phyloP scores from a whole-genome alignment of 2,888 invertebrate genomes.

The Troides helena region DNA sequence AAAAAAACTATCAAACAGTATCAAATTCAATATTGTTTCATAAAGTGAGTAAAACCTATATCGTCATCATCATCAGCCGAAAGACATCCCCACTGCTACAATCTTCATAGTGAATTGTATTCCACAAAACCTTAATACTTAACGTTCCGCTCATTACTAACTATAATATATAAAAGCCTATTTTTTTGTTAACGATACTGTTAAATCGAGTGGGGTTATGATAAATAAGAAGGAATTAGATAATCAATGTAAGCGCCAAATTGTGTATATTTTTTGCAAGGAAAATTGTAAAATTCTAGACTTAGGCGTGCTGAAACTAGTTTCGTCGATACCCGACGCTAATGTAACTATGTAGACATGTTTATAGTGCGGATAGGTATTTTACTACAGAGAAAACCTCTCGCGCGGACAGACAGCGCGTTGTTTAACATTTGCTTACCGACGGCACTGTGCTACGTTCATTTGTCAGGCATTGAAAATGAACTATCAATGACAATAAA shows the following conservation, averaged over 20 bases:
- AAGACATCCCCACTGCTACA: too few relatives aligned
- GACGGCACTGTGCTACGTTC: neutral
- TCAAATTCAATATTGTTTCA: too few relatives aligned
- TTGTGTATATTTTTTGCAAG: neutral
- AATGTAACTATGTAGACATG: slow-evolving; percentile 37
- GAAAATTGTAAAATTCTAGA: slow-evolving; percentile 35
- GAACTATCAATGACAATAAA: neutral
- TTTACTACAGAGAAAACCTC: slow-evolving; percentile 56
- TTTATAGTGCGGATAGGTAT: slow-evolving; percentile 38
- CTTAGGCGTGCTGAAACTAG: slow-evolving; percentile 40
- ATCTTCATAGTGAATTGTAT: too few relatives aligned
- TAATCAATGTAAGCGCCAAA: neutral
- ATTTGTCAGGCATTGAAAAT: slow-evolving; percentile 3
- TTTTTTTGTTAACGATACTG: neutral
- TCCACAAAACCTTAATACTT: too few relatives aligned
- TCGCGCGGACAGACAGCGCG: slow-evolving; percentile 46
- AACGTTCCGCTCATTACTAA: neutral
- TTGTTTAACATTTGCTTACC: slow-evolving; percentile 42
- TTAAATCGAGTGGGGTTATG: neutral
- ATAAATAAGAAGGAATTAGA: neutral
- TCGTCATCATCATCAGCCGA: too few relatives aligned
- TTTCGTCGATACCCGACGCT: slow-evolving; percentile 38
- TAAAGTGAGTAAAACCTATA: too few relatives aligned
- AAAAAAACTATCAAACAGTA: too few relatives aligned
- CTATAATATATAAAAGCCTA: neutral